A percentile compares a stretch with the other conserved stretches of the same genome.
Conservation (phyloP, 2,888 invertebrate species). For the Trisateles emortualis region DNA sequence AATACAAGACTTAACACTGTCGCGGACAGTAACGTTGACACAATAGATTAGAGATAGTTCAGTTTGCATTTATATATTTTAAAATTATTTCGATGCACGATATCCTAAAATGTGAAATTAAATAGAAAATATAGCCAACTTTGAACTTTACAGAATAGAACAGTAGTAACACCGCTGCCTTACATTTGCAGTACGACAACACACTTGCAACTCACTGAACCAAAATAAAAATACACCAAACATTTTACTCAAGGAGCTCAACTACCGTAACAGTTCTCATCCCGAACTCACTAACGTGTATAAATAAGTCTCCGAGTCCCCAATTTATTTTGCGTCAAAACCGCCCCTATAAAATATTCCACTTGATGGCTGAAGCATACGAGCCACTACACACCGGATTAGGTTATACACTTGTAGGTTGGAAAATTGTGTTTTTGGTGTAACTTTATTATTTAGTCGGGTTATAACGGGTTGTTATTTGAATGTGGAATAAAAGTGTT, state of each 20-base stretch:
- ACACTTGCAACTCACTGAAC: background rate
- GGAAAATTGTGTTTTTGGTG: constrained; percentile 1
- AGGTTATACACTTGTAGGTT: constrained; percentile 28
- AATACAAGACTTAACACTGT: too few relatives aligned
- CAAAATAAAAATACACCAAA: background rate
- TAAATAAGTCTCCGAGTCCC: constrained; percentile 47
- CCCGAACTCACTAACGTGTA: constrained; percentile 39
- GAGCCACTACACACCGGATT: constrained; percentile 40
- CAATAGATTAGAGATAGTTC: too few relatives aligned
- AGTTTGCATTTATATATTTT: too few relatives aligned
- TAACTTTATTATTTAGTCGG: background rate
- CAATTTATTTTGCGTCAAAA: constrained; percentile 49
- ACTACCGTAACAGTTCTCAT: constrained; percentile 19
- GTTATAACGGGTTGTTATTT: too few relatives aligned
- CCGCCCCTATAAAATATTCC: constrained; percentile 40
- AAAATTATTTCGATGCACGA: too few relatives aligned
- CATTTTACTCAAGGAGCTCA: constrained; percentile 8
- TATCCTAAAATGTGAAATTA: too few relatives aligned
- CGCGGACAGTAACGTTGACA: too few relatives aligned
- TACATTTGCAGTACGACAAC: background rate
- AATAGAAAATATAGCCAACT: too few relatives aligned
- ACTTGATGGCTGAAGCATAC: constrained; percentile 40
- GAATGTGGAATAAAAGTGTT: too few relatives aligned
- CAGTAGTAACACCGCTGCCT: background rate
- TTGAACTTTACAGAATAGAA: background rate